Evolutionary conservation across 2,797 vertebrate genomes (phyloP), one percentile per base, ranked within the genome.

Genomic region (Antrozous pallidus): DNA sequence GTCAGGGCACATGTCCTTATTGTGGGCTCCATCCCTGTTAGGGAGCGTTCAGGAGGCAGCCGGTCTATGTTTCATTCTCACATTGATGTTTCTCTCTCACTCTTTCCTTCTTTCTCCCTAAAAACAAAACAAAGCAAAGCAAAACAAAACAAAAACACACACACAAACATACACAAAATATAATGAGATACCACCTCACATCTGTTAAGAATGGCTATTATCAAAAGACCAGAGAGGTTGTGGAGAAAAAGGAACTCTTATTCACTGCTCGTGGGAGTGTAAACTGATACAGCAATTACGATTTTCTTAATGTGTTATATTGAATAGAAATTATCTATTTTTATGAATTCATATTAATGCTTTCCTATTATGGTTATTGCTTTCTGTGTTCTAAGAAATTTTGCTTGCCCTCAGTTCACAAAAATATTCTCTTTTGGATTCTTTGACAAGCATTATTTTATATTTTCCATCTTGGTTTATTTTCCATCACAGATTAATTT

Each of bases 341-440:
- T 94, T 81, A 79, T 71, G 26, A 88, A 94, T 51, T 90, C 47
- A 56, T 47, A 51, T 74, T 89, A 65, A 33, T 61, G 26, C 84
- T 93, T 96, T 92, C 8, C 47, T 71, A 26, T 74, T 10, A 54
- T 67, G 54, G 31, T 58, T 93, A 63, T n/a, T 90, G 33, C 18
- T 83, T 80, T 94, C 45, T 79, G 3, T 87, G 12, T 83, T 63
- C 36, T 90, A 63, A 67, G 65, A 95, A 36, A 77, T 77, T 95
- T 93, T 88, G 54, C 47, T 24, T 69, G 47, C 24, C 36, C 31
- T 70, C 74, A 90, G 51, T n/a, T 88, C 20, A 65, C 54, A 92
- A 47, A 82, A 74, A 36, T 80, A 70, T 33, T 87, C 28, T 74
- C 33, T 61, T 82, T 3, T 56, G 56, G 14, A 85, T 89, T 91